These are phyloP conservation scores for Synanthedon formicaeformis DNA, from an alignment of 2,888 invertebrate species.

Conservation along the genomic window DNA sequence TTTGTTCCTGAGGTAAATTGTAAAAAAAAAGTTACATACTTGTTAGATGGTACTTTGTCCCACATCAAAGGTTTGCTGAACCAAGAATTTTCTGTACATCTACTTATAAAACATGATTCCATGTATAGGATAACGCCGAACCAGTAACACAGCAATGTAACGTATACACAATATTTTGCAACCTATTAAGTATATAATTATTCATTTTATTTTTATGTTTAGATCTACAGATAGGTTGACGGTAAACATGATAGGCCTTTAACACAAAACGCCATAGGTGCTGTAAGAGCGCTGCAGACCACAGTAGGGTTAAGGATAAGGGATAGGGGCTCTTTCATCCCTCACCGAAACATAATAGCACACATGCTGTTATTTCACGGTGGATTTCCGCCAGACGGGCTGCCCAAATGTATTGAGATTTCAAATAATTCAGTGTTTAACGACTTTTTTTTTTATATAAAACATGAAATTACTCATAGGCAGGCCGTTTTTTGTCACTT, in stretches of 20 bases:
- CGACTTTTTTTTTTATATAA: background rate
- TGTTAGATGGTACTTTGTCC: conserved; percentile 17
- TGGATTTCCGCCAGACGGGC: no score
- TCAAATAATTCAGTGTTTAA: background rate
- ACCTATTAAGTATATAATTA: conserved; percentile 25
- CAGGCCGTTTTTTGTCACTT: no score
- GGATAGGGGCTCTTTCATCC: no score
- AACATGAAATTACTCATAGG: background rate
- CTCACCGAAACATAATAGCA: no score
- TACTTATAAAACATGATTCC: conserved; percentile 60
- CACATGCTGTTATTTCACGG: no score
- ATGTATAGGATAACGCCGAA: conserved; percentile 62
- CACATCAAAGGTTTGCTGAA: conserved; percentile 40
- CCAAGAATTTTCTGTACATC: conserved; percentile 64
- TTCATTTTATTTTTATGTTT: no score
- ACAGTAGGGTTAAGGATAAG: no score
- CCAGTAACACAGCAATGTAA: conserved; percentile 60
- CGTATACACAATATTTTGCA: conserved; percentile 56
- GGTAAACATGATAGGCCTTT: no score
- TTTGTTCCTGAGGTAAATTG: background rate
- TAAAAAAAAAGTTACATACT: conserved; percentile 17
- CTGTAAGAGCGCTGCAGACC: no score
- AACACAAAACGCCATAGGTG: no score
- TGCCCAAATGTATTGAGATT: no score
- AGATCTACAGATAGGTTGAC: no score